Percentiles rank a stretch among this genome's conserved stretches.
These are phyloP conservation scores for Nyctibius bracteatus DNA, from an alignment of 2,113 vertebrate species.

Conservation along the genomic window DNA sequence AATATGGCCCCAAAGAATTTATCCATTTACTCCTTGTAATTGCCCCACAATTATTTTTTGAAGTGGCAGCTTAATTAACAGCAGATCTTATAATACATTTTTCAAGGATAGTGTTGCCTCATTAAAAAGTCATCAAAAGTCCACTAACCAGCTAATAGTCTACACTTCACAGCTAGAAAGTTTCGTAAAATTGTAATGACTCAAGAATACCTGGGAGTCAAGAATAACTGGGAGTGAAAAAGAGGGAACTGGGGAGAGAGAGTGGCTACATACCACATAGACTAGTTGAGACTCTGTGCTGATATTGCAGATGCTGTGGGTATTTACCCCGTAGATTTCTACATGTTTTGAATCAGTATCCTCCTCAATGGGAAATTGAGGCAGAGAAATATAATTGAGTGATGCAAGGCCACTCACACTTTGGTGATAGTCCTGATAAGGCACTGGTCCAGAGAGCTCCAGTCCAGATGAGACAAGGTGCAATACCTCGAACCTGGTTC, in stretches of 20 bases:
- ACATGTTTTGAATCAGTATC: not conserved
- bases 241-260: not conserved
- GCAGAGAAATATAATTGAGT: not conserved
- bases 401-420: not conserved
- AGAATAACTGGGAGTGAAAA: not conserved
- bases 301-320: not conserved
- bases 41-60: not conserved
- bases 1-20: not conserved
- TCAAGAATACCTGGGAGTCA: not conserved
- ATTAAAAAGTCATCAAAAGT: slow-evolving; percentile 35
- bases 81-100: not conserved
- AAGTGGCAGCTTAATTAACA: slow-evolving; percentile 6
- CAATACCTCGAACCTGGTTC: not conserved
- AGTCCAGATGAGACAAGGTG: not conserved
- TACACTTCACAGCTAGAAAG: not conserved
- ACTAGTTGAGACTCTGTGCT: not conserved
- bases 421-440: not conserved
- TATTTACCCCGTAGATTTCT: not conserved
- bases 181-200: slow-evolving; percentile 7
- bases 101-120: not conserved
- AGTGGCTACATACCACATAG: not conserved
- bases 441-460: not conserved
- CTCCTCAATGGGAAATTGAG: not conserved
- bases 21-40: not conserved
- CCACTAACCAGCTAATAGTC: not conserved